phyloP scores from a whole-genome alignment of 2,888 invertebrate genomes.

The Protonemura montana region DNA sequence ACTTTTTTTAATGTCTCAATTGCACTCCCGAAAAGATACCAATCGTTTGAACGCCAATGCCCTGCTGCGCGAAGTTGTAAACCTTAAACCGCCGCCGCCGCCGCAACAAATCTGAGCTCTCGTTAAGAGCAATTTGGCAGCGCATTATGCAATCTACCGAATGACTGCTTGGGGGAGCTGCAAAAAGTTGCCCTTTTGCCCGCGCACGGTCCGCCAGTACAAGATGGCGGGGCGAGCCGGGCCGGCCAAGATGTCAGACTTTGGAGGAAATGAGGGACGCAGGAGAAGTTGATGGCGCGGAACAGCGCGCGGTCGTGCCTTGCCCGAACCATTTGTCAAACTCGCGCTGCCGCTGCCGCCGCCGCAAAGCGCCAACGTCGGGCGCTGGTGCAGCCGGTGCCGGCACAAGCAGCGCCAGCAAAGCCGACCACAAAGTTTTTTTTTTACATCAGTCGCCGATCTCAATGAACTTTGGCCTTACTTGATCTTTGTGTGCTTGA shows the following conservation, averaged over 20 bases:
- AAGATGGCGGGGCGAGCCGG: no score
- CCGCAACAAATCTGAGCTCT: conserved; percentile 14
- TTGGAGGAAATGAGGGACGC: conserved; percentile 30
- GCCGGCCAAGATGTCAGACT: conserved; percentile 22
- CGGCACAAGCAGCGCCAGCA: neutral
- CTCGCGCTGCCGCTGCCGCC: neutral
- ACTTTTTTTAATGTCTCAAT: conserved; percentile 23
- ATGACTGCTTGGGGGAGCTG: neutral
- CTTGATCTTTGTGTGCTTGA: conserved; percentile 35
- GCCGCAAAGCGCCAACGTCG: neutral
- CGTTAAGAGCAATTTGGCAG: neutral
- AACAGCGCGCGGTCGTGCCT: conserved; percentile 23
- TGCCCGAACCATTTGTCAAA: conserved; percentile 39
- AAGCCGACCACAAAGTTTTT: neutral
- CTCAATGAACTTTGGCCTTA: conserved; percentile 30
- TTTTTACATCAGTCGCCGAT: conserved; percentile 8
- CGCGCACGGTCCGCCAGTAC: neutral
- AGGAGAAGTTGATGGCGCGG: conserved; percentile 31
- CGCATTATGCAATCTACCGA: conserved; percentile 19
- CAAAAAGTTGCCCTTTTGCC: neutral
- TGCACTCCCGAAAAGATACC: conserved; percentile 14
- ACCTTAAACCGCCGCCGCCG: neutral
- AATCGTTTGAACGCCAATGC: neutral
- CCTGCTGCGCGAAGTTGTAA: neutral
- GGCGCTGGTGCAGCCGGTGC: neutral